A percentile compares a stretch with the other conserved stretches of the same genome.
phyloP scores from a whole-genome alignment of 2,888 invertebrate species.

The Noctua janthina region DNA sequence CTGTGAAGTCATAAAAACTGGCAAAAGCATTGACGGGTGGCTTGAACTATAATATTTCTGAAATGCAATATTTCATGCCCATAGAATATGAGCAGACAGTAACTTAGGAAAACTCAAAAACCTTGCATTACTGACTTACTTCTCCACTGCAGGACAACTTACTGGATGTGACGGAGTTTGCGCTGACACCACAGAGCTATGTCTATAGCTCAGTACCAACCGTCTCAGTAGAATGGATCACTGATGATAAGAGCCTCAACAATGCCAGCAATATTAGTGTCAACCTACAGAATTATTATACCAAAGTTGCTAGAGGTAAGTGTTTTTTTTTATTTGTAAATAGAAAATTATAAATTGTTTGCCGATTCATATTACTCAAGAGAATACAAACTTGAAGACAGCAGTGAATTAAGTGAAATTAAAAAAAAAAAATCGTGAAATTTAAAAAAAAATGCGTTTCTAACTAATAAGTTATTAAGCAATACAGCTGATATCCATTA shows the following conservation, averaged over 20 bases:
- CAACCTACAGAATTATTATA: slow-evolving; percentile 87
- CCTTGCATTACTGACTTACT: background rate
- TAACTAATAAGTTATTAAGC: background rate
- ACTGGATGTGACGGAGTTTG: slow-evolving; percentile 83
- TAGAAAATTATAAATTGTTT: background rate
- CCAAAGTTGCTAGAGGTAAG: slow-evolving; percentile 88
- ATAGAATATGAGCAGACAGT: background rate
- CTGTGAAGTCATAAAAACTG: background rate
- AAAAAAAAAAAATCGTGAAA: background rate
- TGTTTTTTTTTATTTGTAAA: background rate
- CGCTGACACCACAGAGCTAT: slow-evolving; percentile 82
- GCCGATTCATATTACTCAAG: background rate
- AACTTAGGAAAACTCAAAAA: background rate
- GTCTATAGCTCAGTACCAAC: slow-evolving; percentile 82
- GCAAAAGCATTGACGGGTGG: background rate
- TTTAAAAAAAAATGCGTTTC: background rate
- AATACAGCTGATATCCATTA: background rate
- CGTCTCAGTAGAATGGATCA: slow-evolving; percentile 87
- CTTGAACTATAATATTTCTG: background rate
- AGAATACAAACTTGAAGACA: background rate
- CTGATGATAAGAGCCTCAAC: slow-evolving; percentile 85
- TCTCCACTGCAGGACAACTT: slow-evolving; percentile 79
- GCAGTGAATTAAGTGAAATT: background rate
- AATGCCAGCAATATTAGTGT: slow-evolving; percentile 81
- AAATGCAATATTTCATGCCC: background rate